Conservation (phyloP, 2,888 invertebrate species). For the Cistogaster globosa region DNA sequence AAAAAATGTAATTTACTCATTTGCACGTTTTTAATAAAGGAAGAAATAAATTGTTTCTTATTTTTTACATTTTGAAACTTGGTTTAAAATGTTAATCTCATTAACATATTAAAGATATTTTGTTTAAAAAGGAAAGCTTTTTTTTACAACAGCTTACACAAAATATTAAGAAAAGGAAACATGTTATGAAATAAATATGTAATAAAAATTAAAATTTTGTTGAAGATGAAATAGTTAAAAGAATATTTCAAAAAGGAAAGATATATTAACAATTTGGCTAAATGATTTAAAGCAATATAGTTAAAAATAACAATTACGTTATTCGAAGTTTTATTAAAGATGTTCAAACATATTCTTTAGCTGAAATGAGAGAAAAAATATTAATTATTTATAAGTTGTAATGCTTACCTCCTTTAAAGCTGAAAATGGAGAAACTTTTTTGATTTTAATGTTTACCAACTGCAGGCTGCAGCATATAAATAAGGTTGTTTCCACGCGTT, state of each 20-base stretch:
- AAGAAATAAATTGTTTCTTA: slow-evolving; percentile 25
- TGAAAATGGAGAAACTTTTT: background rate
- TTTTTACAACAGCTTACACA: slow-evolving; percentile 61
- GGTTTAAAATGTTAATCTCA: slow-evolving; percentile 49
- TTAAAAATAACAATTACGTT: slow-evolving; percentile 36
- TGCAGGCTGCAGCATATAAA: background rate
- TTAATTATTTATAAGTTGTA: slow-evolving; percentile 54
- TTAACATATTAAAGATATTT: slow-evolving; percentile 44
- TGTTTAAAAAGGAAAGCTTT: slow-evolving; percentile 53
- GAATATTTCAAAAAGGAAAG: background rate
- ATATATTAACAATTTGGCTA: slow-evolving; percentile 54
- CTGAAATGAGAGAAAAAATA: slow-evolving; percentile 67
- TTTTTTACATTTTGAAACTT: slow-evolving; percentile 51
- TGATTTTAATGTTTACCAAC: background rate
- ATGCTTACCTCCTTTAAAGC: slow-evolving; percentile 56
- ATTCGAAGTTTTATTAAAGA: slow-evolving; percentile 34
- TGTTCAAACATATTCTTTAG: slow-evolving; percentile 1
- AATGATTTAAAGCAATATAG: slow-evolving; percentile 50
- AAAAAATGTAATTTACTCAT: slow-evolving; percentile 18
- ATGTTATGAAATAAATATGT: slow-evolving; percentile 19
- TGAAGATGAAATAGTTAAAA: slow-evolving; percentile 16
- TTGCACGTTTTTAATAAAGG: slow-evolving; percentile 1
- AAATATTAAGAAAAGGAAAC: slow-evolving; percentile 18
- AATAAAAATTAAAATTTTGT: slow-evolving; percentile 31
- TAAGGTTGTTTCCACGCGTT: background rate